phyloP scores from a whole-genome alignment of 2,113 vertebrate species.

The Columba livia region DNA sequence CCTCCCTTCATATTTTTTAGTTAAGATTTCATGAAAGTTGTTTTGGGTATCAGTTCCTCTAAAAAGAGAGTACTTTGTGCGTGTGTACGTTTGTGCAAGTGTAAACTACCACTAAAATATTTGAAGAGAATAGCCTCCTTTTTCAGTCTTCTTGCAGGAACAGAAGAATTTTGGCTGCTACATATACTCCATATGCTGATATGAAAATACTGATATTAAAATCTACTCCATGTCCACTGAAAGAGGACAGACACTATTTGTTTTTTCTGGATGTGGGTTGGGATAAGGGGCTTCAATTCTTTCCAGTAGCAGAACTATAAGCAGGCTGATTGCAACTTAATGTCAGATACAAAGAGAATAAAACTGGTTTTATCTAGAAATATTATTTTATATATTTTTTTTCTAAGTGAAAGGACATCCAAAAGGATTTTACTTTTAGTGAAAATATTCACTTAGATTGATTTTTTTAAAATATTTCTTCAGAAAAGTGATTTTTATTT shows the following conservation, averaged over 20 bases:
- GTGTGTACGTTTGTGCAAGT: accelerated
- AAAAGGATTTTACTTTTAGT: neutral
- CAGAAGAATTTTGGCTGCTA: neutral
- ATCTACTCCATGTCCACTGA: neutral
- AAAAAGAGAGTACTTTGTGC: neutral
- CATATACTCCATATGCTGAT: neutral
- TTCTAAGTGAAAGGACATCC: neutral
- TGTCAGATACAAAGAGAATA: neutral
- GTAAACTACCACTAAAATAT: neutral
- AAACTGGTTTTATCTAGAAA: neutral
- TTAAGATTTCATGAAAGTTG: neutral
- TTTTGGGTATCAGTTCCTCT: neutral
- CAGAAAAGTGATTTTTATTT: neutral
- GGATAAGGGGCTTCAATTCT: neutral
- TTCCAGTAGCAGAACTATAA: neutral
- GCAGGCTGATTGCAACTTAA: neutral
- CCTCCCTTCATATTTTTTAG: neutral
- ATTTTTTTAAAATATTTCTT: neutral
- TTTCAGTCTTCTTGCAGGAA: neutral
- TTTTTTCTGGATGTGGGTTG: neutral
- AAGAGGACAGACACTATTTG: neutral
- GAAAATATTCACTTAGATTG: neutral
- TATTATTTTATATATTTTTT: neutral
- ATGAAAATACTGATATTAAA: neutral
- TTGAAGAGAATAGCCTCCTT: neutral